Evolutionary conservation across 2,888 invertebrate genomes (phyloP), one percentile per base, ranked within the genome.

Genomic region (Tubulanus polymorphus): DNA sequence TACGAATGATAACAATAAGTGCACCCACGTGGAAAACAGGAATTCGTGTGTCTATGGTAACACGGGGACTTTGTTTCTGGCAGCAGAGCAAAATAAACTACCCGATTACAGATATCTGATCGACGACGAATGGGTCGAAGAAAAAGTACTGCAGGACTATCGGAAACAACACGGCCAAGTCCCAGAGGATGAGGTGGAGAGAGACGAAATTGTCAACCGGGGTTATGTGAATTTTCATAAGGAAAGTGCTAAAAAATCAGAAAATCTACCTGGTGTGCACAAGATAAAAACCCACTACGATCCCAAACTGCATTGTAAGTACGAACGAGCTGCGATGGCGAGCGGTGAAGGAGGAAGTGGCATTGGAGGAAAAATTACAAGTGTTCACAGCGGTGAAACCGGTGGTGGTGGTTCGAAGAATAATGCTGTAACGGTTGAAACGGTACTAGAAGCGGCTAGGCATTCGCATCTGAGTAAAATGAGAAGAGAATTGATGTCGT

Each of bases 221-320:
- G 41, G 41, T 15, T 41, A 41, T 41, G 6, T 41, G 5, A 41
- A 41, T 15, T 41, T 41, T 41, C 41, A 41, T 23, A 41, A 41
- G 41, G 41, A 41, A 41, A 41, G 6, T 41, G 41, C 41, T 20
- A 41, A 41, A 23, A 41, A 41, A 41, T 41, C 41, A 18, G 41
- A 41, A 8, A 41, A 41, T 41, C 41, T 41, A 41, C 41, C 41
- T 3, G 41, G 41, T 15, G 41, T 41, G 15, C 41, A 41, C 41
- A 41, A 41, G 15, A 41, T 41, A 41, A 41, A 41, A 41, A 41
- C 41, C 6, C 41, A 41, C 15, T 41, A 41, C 15, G 41, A 41
- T 15, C 41, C 41, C 3, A 41, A 41, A 41, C 15, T 41, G 15
- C 41, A 41, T 15, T 41, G 41, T 23, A 41, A 41, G 41, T 41